Evolutionary conservation across 1,140 invertebrate species (phyloP), one percentile per base, ranked within the genome.

Genomic region (Listronotus bonariensis): DNA sequence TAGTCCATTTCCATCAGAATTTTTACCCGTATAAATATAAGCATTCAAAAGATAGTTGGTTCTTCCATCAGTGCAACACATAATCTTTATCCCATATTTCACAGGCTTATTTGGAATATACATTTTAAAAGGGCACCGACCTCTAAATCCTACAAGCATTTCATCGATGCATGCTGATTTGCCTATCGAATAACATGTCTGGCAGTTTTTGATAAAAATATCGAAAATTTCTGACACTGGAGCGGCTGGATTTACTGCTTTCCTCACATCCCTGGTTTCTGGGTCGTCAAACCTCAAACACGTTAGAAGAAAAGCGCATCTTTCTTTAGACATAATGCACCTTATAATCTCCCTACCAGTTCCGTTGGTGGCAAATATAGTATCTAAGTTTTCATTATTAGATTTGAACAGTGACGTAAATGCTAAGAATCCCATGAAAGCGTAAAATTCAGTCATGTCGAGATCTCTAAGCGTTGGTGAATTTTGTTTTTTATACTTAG

Each of bases 301-400:
- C 9, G 15, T 26, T 7, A 62, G 41, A 36, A 54, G 41, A n/a
- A 54, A 8, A n/a, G 12, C n/a, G 20, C 53, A 49, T 3, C 42
- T 53, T 34, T 46, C 36, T 6, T 14, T 20, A 26, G 36, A 56
- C 53, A 48, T 34, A 17, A 40, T 53, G 18, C 32, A 53, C 14
- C 63, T 31, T 14, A 58, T 58, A 40, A 59, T 65, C 15, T 65
- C 63, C 41, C 45, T 32, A n/a, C 46, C 63, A 20, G 63, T 58
- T 20, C 56, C 56, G 41, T 65, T 55, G 8, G 34, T 36, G 20
- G 20, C 20, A 26, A 26, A 26, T 26, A 26, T 5, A 26, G 5
- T 26, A 26, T 26, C 20, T 26, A 26, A 26, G 20, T 26, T 26
- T 26, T 26, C 20, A 26, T 26, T 26, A 26, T 26, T 26, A 26